Evolutionary conservation across 37 sponge, comb jelly and placozoan species (phyloP).

Genomic region (Geodia barretti): DNA sequence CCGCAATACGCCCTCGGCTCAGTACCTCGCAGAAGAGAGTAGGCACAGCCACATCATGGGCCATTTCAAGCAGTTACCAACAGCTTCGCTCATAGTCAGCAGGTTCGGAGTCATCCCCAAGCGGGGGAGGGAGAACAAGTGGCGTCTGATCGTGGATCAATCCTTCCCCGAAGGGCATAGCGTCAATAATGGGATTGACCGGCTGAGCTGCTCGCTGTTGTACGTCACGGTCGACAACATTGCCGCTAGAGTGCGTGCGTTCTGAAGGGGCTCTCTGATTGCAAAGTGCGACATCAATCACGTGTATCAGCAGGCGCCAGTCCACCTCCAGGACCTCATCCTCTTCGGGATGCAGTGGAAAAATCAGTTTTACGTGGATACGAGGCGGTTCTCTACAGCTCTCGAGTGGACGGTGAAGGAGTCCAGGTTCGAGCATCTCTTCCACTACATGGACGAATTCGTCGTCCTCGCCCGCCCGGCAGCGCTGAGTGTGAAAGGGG

Average conservation of each 20-base stretch:
- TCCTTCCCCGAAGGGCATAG: too few relatives aligned
- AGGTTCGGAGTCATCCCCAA: constrained; percentile 32
- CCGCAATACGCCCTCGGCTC: too few relatives aligned
- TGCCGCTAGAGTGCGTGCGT: neutral
- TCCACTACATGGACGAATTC: constrained; percentile 56
- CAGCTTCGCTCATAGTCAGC: neutral
- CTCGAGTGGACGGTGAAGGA: constrained; percentile 23
- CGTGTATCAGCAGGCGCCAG: constrained; percentile 37
- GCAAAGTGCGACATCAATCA: constrained; percentile 41
- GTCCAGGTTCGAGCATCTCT: neutral
- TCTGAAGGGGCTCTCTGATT: constrained; percentile 23
- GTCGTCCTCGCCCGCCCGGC: constrained; percentile 17
- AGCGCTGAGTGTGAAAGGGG: too few relatives aligned
- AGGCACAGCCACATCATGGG: too few relatives aligned
- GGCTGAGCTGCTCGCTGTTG: neutral
- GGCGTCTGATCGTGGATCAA: constrained; percentile 29
- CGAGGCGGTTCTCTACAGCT: constrained; percentile 33
- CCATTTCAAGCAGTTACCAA: too few relatives aligned
- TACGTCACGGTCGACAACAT: constrained; percentile 37
- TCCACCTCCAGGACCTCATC: constrained; percentile 26
- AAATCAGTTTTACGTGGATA: constrained; percentile 17
- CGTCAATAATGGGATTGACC: too few relatives aligned
- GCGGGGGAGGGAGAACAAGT: neutral
- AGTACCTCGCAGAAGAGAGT: too few relatives aligned
- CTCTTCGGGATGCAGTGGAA: constrained; percentile 40